A percentile compares a stretch with the other conserved stretches of the same genome.
Conservation (phyloP, 2,888 invertebrate genomes). For the Hirtodrosophila histrioides region DNA sequence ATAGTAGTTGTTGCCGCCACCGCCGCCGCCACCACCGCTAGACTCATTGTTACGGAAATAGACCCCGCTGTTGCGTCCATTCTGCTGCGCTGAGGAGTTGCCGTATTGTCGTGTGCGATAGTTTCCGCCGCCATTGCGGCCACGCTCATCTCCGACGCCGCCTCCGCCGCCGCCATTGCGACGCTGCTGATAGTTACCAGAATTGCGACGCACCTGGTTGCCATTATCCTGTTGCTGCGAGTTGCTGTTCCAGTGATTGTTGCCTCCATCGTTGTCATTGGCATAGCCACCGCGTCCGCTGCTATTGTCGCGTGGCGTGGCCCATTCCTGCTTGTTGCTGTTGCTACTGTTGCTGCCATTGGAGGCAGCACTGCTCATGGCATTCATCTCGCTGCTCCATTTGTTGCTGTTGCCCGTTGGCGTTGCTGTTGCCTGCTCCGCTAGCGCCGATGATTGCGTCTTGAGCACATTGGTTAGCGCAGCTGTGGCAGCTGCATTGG, state of each 20-base stretch:
- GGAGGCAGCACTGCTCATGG: constrained; percentile 62
- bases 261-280: constrained; percentile 48
- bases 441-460: constrained; percentile 51
- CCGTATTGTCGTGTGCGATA: constrained; percentile 75
- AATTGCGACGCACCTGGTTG: constrained; percentile 70
- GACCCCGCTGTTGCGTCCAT: constrained; percentile 76
- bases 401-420: constrained; percentile 71
- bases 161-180: constrained; percentile 52
- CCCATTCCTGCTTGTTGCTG: constrained; percentile 63
- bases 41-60: constrained; percentile 83
- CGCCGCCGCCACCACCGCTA: constrained; percentile 61
- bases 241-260: constrained; percentile 65
- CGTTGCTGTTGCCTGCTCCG: constrained; percentile 9
- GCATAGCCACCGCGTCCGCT: constrained; percentile 35
- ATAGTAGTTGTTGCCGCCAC: constrained; percentile 64
- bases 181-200: constrained; percentile 68
- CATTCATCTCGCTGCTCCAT: constrained; percentile 82
- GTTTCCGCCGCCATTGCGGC: constrained; percentile 67
- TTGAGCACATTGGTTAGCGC: constrained; percentile 71
- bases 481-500: constrained; percentile 66
- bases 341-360: constrained; percentile 61
- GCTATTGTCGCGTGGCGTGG: constrained; percentile 70
- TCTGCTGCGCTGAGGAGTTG: constrained; percentile 74
- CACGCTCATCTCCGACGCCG: constrained; percentile 65
- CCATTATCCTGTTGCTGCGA: constrained; percentile 55